These are phyloP conservation scores for Lacerta bilineata DNA, from an alignment of 2,797 vertebrate species.

Conservation along the genomic window DNA sequence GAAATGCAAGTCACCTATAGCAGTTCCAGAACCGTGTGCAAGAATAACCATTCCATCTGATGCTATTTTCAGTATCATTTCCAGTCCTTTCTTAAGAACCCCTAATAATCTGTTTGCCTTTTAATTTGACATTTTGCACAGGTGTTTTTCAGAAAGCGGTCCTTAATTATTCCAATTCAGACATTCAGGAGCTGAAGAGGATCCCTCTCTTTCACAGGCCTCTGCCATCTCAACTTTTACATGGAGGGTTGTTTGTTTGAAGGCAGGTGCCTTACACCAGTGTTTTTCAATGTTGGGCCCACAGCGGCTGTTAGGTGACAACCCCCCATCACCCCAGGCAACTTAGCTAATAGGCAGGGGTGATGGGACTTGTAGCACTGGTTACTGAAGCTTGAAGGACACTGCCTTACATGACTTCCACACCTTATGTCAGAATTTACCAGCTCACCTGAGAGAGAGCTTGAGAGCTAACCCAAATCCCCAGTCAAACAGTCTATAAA, in stretches of 20 bases:
- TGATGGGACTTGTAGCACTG: too few relatives aligned
- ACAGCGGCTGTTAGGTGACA: too few relatives aligned
- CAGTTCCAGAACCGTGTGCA: not conserved
- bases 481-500: not conserved
- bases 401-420: too few relatives aligned
- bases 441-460: not conserved
- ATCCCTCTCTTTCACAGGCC: not conserved
- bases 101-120: not conserved
- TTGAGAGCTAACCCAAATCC: not conserved
- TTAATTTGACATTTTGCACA: not conserved
- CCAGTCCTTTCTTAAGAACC: not conserved
- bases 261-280: too few relatives aligned
- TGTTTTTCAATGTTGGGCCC: too few relatives aligned
- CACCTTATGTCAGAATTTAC: not conserved
- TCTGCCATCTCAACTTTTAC: not conserved
- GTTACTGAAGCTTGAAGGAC: too few relatives aligned
- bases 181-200: not conserved
- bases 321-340: too few relatives aligned
- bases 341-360: too few relatives aligned
- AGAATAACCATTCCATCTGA: not conserved
- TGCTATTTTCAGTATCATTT: not conserved
- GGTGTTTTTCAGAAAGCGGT: too few relatives aligned
- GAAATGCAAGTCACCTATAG: not conserved
- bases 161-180: too few relatives aligned
- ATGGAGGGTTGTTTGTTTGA: not conserved